phyloP scores from a whole-genome alignment of 2,888 invertebrate genomes.

The Ferrisia virgata region DNA sequence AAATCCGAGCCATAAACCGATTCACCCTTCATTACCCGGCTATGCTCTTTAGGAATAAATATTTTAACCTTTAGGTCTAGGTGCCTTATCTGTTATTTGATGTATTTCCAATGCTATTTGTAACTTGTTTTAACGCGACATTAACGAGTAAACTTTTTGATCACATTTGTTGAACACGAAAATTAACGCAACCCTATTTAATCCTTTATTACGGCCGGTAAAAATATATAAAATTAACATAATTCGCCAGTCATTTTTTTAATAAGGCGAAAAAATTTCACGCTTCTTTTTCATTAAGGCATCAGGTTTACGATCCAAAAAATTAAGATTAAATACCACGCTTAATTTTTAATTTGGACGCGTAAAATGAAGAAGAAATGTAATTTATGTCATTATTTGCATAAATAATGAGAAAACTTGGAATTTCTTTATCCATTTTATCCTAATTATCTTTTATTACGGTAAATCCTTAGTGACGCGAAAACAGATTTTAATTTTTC shows the following conservation, averaged over 20 bases:
- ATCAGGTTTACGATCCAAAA: constrained; percentile 39
- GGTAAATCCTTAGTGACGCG: constrained; percentile 38
- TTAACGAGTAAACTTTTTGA: neutral
- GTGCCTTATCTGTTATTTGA: neutral
- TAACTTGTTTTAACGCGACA: neutral
- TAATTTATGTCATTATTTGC: constrained; percentile 34
- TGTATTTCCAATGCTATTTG: neutral
- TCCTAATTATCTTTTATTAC: constrained; percentile 42
- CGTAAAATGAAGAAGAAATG: constrained; percentile 35
- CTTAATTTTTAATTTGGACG: constrained; percentile 43
- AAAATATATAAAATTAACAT: constrained; percentile 22
- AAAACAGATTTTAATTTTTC: constrained; percentile 34
- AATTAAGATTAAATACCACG: constrained; percentile 42
- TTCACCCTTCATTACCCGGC: no score
- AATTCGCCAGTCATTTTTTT: constrained; percentile 27
- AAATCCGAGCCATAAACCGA: no score
- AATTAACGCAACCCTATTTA: constrained; percentile 20
- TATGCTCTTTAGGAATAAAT: neutral
- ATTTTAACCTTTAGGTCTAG: neutral
- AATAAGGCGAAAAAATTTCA: constrained; percentile 32
- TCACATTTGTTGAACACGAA: neutral
- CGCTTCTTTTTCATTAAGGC: constrained; percentile 31
- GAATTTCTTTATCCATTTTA: constrained; percentile 44
- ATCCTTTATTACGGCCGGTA: neutral
- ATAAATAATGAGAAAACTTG: constrained; percentile 42